These are phyloP conservation scores for Cossypha dichroa DNA, from an alignment of 2,797 vertebrate species.

Conservation along the genomic window DNA sequence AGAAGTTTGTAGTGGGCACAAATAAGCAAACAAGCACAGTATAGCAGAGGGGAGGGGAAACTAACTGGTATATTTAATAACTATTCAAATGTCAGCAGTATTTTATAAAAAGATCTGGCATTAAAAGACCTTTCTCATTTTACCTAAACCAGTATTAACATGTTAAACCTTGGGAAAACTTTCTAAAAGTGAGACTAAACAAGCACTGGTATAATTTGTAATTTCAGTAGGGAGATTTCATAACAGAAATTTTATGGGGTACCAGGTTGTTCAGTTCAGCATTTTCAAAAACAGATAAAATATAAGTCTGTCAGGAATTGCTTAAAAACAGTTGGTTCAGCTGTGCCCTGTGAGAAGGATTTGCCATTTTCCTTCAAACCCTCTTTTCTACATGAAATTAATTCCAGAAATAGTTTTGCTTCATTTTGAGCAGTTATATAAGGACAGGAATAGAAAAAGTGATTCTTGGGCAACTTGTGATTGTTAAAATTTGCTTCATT, in stretches of 20 bases:
- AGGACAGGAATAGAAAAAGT: background rate
- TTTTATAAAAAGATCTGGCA: background rate
- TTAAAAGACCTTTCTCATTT: background rate
- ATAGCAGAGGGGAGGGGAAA: accelerated
- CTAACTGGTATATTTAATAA: background rate
- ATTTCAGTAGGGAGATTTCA: background rate
- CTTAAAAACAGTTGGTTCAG: background rate
- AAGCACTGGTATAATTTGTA: background rate
- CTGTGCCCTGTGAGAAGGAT: background rate
- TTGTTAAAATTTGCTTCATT: background rate
- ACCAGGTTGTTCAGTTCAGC: background rate
- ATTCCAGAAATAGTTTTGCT: background rate
- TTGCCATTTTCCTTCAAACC: background rate
- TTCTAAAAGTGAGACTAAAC: background rate
- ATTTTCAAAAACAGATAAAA: background rate
- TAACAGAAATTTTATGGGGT: background rate
- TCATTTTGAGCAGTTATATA: background rate
- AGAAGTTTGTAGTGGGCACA: no score
- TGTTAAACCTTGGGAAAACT: background rate
- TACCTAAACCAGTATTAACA: background rate
- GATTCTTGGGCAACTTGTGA: background rate
- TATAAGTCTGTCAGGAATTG: background rate
- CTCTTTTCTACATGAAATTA: background rate
- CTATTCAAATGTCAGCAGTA: background rate
- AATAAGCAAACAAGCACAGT: background rate